These are phyloP conservation scores for Anagyrus pseudococci DNA, from an alignment of 2,888 invertebrate genomes.

Conservation along the genomic window DNA sequence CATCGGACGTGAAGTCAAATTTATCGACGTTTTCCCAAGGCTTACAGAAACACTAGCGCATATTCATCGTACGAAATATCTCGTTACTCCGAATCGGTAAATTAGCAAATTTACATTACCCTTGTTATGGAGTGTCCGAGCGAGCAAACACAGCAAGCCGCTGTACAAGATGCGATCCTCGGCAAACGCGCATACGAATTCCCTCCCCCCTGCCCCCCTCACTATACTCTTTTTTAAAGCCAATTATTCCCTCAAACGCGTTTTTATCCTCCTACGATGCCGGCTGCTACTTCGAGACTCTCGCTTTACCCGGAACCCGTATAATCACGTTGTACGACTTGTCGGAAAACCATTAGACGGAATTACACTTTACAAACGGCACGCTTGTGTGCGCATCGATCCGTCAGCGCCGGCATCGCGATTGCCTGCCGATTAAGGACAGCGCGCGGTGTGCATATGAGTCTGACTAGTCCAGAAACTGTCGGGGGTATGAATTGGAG, in stretches of 20 bases:
- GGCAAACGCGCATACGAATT: too few relatives aligned
- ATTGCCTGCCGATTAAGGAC: slow-evolving; percentile 10
- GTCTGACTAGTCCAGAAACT: too few relatives aligned
- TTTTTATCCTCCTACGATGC: slow-evolving; percentile 7
- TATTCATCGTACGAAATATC: background rate
- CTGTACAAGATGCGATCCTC: too few relatives aligned
- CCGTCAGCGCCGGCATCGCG: background rate
- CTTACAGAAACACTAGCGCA: too few relatives aligned
- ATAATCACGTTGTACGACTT: slow-evolving; percentile 25
- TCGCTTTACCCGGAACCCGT: slow-evolving; percentile 23
- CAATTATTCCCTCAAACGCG: slow-evolving; percentile 27
- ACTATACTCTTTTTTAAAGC: slow-evolving; percentile 11
- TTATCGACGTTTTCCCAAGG: too few relatives aligned
- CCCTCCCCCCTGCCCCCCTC: too few relatives aligned
- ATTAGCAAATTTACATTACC: background rate
- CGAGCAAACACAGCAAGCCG: too few relatives aligned
- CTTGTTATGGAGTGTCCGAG: too few relatives aligned
- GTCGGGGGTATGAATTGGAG: too few relatives aligned
- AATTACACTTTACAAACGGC: slow-evolving; percentile 21
- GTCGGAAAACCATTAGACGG: slow-evolving; percentile 29
- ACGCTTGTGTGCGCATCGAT: slow-evolving; percentile 14
- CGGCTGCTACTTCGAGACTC: too few relatives aligned
- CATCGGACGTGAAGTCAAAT: too few relatives aligned
- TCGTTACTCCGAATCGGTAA: slow-evolving; percentile 5
- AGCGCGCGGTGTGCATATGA: too few relatives aligned